Evolutionary conservation across 2,797 vertebrate species (phyloP), one percentile per base, ranked within the genome.

Genomic region (Amphiprion clarkii): DNA sequence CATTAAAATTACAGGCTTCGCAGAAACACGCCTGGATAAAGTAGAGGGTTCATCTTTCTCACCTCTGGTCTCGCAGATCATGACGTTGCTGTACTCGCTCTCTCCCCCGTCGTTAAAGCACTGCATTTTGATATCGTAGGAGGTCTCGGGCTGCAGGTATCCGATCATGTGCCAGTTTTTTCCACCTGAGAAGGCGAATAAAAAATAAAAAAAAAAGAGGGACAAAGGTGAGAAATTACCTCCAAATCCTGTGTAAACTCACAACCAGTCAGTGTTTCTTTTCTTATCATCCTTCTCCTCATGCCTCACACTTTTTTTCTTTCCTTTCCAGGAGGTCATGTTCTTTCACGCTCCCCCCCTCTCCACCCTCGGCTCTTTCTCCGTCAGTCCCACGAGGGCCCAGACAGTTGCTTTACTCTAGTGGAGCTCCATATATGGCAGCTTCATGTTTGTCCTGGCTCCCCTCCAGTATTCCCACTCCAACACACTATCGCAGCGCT

Each of bases 41-140:
- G 64, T n/a, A 25, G 55, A 56, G 57, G 71, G 83, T 33, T 84
- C 70, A 42, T 54, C 73, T 77, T 71, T 29, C 94, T 91, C 86
- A 98, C 98, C 97, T 96, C 95, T 97, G 40, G 97, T 99, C 89
- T 99, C 98, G 0, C 98, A 99, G 92, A 99, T 98, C 98, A 99
- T 99, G 85, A 99, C 97, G 25, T 99, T 99, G 90, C 97, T 99
- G 90, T 96, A 99, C 51, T 99, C 97, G 1, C 98, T 99, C 85
- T 97, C 94, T 0, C 98, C 98, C 0, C 97, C 96, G 13, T 96
- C 96, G 0, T 98, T 98, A 36, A 96, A 99, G 74, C 98, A 99
- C 79, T 98, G 97, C 97, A 99, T 98, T 85, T 99, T 99, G 80
- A 99, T 98, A 82, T 99, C 98, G 0, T 99, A 99, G 0, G 98